phyloP scores from a whole-genome alignment of 2,113 vertebrate species.

The Varanus salvator region DNA sequence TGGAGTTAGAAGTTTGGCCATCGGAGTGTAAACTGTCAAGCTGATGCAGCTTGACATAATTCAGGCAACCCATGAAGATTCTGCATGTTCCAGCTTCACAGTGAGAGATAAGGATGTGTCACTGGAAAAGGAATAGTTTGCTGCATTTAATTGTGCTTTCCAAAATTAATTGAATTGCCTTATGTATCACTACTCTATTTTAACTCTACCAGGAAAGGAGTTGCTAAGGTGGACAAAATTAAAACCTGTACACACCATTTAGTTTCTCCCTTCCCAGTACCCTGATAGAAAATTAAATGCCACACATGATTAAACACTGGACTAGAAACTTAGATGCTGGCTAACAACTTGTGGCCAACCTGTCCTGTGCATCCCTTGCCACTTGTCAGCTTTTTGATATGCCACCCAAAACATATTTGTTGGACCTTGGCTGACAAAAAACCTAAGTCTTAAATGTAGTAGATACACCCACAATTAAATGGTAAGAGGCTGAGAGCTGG shows the following conservation, averaged over 20 bases:
- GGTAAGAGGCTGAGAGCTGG: not conserved
- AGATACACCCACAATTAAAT: no score
- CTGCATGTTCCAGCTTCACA: not conserved
- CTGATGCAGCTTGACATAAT: slow-evolving; percentile 42
- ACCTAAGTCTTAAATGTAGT: not conserved
- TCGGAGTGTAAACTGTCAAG: slow-evolving; percentile 44
- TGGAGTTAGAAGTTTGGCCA: slow-evolving; percentile 55
- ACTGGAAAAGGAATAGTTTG: slow-evolving; percentile 21
- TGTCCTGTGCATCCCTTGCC: not conserved
- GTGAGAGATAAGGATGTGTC: slow-evolving; percentile 17
- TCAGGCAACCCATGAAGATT: slow-evolving; percentile 44
- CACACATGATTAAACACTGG: slow-evolving; percentile 27
- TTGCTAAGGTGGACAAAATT: slow-evolving; percentile 53
- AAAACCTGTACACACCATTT: slow-evolving; percentile 47
- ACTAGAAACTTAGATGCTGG: slow-evolving; percentile 10
- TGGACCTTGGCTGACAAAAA: not conserved
- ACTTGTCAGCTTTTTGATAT: not conserved
- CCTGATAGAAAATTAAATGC: slow-evolving; percentile 52
- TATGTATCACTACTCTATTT: slow-evolving; percentile 26
- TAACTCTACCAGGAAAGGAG: slow-evolving; percentile 41
- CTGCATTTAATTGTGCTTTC: slow-evolving; percentile 46
- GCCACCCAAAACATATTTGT: not conserved
- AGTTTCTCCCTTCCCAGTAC: not conserved
- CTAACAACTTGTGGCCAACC: not conserved
- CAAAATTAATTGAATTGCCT: slow-evolving; percentile 50